Evolutionary conservation across 2,797 vertebrate species (phyloP).

Genomic region (Etheostoma nigrum): DNA sequence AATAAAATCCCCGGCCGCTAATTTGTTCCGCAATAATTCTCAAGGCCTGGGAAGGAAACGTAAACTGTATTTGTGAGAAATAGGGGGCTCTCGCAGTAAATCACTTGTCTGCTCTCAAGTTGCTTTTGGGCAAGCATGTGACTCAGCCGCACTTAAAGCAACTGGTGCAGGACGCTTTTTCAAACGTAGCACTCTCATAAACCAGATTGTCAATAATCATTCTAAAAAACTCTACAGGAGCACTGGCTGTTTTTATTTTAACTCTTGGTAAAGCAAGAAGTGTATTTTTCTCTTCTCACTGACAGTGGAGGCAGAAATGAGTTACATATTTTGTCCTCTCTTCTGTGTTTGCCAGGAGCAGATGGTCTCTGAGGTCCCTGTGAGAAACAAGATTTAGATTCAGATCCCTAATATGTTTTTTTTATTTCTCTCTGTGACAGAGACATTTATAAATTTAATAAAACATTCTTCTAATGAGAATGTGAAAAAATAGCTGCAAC

Average conservation of each 20-base stretch:
- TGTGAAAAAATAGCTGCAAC: background rate
- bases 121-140: slow-evolving; percentile 20
- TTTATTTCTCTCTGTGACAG: background rate
- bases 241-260: slow-evolving; percentile 10
- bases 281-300: background rate
- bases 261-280: slow-evolving; percentile 1
- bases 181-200: background rate
- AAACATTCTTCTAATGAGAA: slow-evolving; percentile 13
- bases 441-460: background rate
- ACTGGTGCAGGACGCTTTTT: slow-evolving; percentile 5
- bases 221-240: background rate
- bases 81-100: slow-evolving; percentile 55
- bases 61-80: slow-evolving; percentile 66
- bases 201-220: slow-evolving; percentile 9
- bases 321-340: background rate
- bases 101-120: slow-evolving; percentile 45
- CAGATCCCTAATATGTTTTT: background rate
- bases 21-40: slow-evolving; percentile 68
- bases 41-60: slow-evolving; percentile 51
- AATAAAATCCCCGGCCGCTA: slow-evolving; percentile 58
- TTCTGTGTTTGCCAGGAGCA: background rate
- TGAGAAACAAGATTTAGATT: slow-evolving; percentile 5
- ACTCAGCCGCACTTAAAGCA: slow-evolving; percentile 11
- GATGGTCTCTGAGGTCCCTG: background rate
- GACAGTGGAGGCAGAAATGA: background rate